Evolutionary conservation across 1,140 invertebrate genomes (phyloP).

Genomic region (Cydia amplana): DNA sequence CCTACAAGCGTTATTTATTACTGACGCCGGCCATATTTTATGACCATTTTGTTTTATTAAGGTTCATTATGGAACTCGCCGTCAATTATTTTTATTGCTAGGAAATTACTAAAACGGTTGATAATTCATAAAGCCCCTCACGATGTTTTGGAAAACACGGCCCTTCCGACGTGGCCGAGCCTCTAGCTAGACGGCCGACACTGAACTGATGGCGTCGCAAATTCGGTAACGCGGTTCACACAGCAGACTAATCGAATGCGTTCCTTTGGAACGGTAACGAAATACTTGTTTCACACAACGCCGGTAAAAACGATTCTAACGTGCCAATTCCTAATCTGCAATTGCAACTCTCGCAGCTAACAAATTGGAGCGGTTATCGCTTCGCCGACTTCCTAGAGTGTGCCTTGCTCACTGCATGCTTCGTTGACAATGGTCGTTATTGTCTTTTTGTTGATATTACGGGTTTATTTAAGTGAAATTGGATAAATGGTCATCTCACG

Average conservation of each 20-base stretch:
- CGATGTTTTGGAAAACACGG: neutral
- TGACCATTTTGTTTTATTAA: slow-evolving; percentile 24
- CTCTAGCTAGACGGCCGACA: neutral
- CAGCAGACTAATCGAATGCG: slow-evolving; percentile 55
- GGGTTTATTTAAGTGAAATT: slow-evolving; percentile 78
- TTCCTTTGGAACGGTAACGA: slow-evolving; percentile 65
- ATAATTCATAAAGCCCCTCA: neutral
- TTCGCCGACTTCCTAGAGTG: slow-evolving; percentile 31
- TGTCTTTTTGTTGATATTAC: slow-evolving; percentile 75
- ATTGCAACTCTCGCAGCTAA: slow-evolving; percentile 41
- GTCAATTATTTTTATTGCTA: slow-evolving; percentile 26
- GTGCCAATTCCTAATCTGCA: slow-evolving; percentile 33
- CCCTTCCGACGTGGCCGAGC: neutral
- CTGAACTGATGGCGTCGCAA: slow-evolving; percentile 4
- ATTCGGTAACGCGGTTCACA: slow-evolving; percentile 54
- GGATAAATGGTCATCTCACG: slow-evolving; percentile 74
- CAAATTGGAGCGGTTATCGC: slow-evolving; percentile 49
- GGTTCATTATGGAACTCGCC: slow-evolving; percentile 14
- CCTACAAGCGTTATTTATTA: slow-evolving; percentile 53
- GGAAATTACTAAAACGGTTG: slow-evolving; percentile 1
- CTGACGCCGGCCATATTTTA: slow-evolving; percentile 35
- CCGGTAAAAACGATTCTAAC: slow-evolving; percentile 45
- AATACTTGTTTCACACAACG: slow-evolving; percentile 62
- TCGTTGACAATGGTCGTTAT: slow-evolving; percentile 52
- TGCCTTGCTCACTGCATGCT: slow-evolving; percentile 46